These are phyloP conservation scores for Phorcus lineatus DNA, from an alignment of 2,888 invertebrate genomes.

Conservation along the genomic window DNA sequence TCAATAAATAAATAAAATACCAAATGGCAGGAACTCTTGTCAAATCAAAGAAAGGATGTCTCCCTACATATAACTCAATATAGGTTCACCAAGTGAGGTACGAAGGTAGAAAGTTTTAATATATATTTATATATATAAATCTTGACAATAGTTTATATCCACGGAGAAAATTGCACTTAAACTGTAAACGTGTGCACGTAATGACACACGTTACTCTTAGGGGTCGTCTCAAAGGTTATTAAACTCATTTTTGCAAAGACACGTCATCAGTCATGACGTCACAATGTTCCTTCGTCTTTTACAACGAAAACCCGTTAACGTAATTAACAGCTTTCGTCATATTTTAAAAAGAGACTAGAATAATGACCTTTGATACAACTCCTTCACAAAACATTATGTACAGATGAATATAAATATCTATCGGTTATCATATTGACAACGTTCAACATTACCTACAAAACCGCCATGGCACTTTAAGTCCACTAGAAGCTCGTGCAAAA, in stretches of 20 bases:
- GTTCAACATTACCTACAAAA: conserved; percentile 8
- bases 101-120: not conserved
- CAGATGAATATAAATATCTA: conserved; percentile 16
- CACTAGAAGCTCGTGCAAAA: conserved; percentile 17
- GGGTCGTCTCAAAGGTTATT: not conserved
- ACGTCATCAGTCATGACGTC: too few species aligned
- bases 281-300: too few species aligned
- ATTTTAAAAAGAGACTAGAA: too few species aligned
- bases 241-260: too few species aligned
- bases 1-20: not conserved
- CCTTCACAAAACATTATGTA: conserved; percentile 2
- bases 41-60: not conserved
- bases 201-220: not conserved
- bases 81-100: not conserved
- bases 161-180: conserved; percentile 11
- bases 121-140: not conserved
- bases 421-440: conserved; percentile 4
- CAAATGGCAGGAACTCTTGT: not conserved
- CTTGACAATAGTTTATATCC: not conserved
- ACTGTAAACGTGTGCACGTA: not conserved
- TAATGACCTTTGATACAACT: not conserved
- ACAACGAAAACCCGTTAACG: too few species aligned
- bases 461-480: not conserved
- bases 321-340: too few species aligned
- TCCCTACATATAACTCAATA: not conserved